Evolutionary conservation across 64 coral and sea anemone genomes (phyloP), one percentile per base, ranked within the genome.

Genomic region (Catalaphyllia jardinei): DNA sequence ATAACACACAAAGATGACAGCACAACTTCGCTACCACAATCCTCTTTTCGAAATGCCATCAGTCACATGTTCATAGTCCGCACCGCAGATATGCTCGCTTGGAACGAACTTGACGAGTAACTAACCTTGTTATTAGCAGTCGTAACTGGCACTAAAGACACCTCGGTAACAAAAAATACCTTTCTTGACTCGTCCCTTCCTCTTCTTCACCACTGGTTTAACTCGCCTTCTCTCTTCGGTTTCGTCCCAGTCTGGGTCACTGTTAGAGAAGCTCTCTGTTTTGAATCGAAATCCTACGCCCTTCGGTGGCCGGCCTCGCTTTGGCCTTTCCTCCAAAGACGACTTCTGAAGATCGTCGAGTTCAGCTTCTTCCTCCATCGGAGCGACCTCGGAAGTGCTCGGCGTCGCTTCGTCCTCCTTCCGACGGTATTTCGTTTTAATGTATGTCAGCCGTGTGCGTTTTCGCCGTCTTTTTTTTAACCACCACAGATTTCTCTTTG

Each of bases 221-320:
- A 77, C 63, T 19, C 80, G 89, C 52, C 90, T 93, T 74, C 92
- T 77, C 85, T 97, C 92, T 71, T 72, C 72, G 20, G 82, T 89
- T 62, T 89, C 95, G 24, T 97, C 91, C 95, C 95, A 97, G 27
- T 97, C 95, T 30, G 95, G 95, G 65, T 97, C 95, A 82, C 75
- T 64, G 22, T 72, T 90, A 77, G 77, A 85, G 62, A 85, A 51
- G 20, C 63, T 85, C 24, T 93, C 85, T 39, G 77, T 76, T 67
- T 91, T 88, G 31, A 80, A 31, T 76, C 73, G 57, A 61, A 79
- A 77, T 2, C 78, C 92, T 29, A 93, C 82, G 22, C 81, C 83
- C 62, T 94, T 96, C 17, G 79, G 78, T 54, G 86, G 90, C 67
- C 94, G 86, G 39, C 87, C 94, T 89, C 94, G 87, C 29, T 96